phyloP scores from a whole-genome alignment of 2,113 vertebrate species.

The Irena cyanogastra region DNA sequence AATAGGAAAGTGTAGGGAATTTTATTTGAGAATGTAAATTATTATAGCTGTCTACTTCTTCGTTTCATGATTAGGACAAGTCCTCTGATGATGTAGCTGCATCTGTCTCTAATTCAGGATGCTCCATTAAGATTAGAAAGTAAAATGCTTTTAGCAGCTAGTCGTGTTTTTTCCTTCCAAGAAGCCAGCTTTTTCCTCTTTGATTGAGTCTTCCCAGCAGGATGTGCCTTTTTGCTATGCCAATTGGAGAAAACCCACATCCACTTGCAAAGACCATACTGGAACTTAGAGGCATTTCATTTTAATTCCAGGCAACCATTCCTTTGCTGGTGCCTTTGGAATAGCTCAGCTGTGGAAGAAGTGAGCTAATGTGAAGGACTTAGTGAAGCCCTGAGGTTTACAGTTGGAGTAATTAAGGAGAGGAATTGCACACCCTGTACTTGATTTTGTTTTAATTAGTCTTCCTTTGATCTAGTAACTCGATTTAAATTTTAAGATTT shows the following conservation, averaged over 20 bases:
- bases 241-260: conserved; percentile 21
- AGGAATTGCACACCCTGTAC: conserved; percentile 37
- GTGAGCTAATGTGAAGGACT: conserved; percentile 54
- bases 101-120: neutral
- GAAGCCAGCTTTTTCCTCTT: neutral
- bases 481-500: conserved; percentile 38
- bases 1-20: neutral
- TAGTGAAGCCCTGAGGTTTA: conserved; percentile 36
- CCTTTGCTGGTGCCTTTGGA: conserved; percentile 10
- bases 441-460: conserved; percentile 58
- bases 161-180: neutral
- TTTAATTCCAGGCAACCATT: conserved; percentile 35
- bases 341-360: conserved; percentile 40
- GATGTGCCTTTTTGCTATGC: conserved; percentile 41
- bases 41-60: neutral
- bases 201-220: neutral
- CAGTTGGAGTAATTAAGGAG: conserved; percentile 46
- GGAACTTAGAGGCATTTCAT: conserved; percentile 7
- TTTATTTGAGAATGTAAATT: neutral
- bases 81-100: neutral
- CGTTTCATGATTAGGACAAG: neutral
- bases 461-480: conserved; percentile 48
- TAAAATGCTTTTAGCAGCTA: conserved; percentile 3
- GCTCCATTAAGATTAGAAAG: neutral
- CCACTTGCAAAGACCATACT: neutral